Evolutionary conservation across 2,888 invertebrate genomes (phyloP), one percentile per base, ranked within the genome.

Genomic region (Agonopterix subpropinquella): DNA sequence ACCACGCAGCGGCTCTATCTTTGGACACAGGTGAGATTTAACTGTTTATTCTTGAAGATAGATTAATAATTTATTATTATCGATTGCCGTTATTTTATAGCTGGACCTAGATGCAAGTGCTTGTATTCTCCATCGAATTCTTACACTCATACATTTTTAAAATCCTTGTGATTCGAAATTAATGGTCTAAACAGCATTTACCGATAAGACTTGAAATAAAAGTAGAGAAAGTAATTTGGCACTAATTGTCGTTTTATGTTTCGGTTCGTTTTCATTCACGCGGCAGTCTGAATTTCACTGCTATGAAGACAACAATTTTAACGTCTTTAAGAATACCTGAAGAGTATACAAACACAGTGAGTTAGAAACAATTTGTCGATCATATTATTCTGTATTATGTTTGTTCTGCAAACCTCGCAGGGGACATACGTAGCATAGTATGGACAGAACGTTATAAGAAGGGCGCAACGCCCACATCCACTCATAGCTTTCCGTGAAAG

Each of bases 1-100:
- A 90, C 91, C 43, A 91, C 91, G 48, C 90, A 90, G 71, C 87
- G 89, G 43, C 81, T 80, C 15, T 85, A 67, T 56, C 62, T 88
- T 49, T 82, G 79, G 80, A 86, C 82, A 50, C 87, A 88, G 85
- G 87, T 88, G 56, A 71, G 74, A 42, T 11, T 42, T 11, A 13
- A 8, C 15, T 3, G 39, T 36, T 36, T 39, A 18, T 46, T 41
- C 36, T 8, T 41, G 35, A 11, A 47, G 41, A 41, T 28, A 28
- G 18, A 18, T 28, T 28, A 28, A 28, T 7, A 28, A 28, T 28
- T 28, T 4, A 5, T 28, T 5, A 28, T 28, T 5, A 28, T 7
- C 5, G 5, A 28, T 28, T 5, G 28, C 7, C 28, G 28, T 28
- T 28, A 28, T 28, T 28, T 28, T 28, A 28, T 5, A 28, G 4